A percentile compares a stretch with the other conserved stretches of the same genome.
phyloP scores from a whole-genome alignment of 2,797 vertebrate species.

The Neosilurus hyrtlii region DNA sequence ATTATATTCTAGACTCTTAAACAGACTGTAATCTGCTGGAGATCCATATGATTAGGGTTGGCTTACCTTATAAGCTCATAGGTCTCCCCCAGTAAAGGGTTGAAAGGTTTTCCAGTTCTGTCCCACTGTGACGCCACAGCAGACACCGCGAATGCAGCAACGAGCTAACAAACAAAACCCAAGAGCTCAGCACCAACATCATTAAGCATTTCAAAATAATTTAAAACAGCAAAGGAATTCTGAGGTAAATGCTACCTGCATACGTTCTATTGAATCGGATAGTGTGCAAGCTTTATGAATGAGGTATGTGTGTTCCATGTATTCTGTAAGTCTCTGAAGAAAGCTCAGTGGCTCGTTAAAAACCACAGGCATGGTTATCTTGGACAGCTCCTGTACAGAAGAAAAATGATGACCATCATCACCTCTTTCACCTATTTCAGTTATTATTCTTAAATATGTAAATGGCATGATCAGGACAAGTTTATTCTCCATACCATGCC shows the following conservation, averaged over 20 bases:
- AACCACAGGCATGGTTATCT: constrained; percentile 95
- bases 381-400: constrained; percentile 85
- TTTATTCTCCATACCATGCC: constrained; percentile 83
- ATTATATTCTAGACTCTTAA: not conserved
- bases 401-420: not conserved
- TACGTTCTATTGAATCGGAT: constrained; percentile 85
- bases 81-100: constrained; percentile 94
- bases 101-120: constrained; percentile 98
- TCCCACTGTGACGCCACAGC: constrained; percentile 98
- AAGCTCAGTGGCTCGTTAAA: constrained; percentile 98
- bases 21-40: not conserved
- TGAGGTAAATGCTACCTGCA: constrained; percentile 79
- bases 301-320: constrained; percentile 96
- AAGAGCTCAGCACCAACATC: constrained; percentile 1
- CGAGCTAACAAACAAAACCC: constrained; percentile 70
- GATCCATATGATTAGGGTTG: not conserved
- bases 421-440: not conserved
- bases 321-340: constrained; percentile 94
- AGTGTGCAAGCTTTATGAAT: constrained; percentile 84
- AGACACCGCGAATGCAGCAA: constrained; percentile 95
- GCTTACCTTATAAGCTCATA: constrained; percentile 89
- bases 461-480: no score
- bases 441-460: not conserved
- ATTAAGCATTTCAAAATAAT: not conserved
- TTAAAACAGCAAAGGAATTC: not conserved